Conservation (phyloP, 2,113 vertebrate species). For the Quiscalus mexicanus region DNA sequence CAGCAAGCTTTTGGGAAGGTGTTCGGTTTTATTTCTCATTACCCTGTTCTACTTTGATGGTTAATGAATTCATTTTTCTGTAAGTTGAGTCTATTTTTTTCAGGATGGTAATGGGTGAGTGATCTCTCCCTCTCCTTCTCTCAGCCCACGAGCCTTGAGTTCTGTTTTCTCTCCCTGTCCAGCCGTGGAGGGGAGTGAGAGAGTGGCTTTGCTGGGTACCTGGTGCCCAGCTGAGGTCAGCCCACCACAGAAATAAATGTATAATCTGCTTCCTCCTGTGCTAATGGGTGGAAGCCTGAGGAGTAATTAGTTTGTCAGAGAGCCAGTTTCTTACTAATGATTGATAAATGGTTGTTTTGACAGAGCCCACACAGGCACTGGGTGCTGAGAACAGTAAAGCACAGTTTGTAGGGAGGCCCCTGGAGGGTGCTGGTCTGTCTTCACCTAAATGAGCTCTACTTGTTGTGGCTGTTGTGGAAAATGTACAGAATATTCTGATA, state of each 20-base stretch:
- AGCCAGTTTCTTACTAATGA: slow-evolving; percentile 34
- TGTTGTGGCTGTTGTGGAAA: neutral
- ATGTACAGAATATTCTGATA: neutral
- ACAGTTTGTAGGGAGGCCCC: neutral
- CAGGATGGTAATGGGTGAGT: neutral
- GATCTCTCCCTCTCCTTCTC: neutral
- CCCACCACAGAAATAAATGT: neutral
- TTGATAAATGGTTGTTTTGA: slow-evolving; percentile 26
- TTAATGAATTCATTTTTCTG: neutral
- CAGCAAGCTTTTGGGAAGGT: neutral
- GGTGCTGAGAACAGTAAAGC: neutral
- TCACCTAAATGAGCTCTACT: neutral
- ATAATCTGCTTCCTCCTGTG: slow-evolving; percentile 39
- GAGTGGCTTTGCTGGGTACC: neutral
- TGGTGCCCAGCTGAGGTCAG: neutral
- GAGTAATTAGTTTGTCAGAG: slow-evolving; percentile 31
- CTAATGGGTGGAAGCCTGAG: slow-evolving; percentile 8
- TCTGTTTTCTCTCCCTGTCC: neutral
- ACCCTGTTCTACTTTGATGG: neutral
- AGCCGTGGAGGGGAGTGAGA: neutral
- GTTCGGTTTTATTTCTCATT: neutral
- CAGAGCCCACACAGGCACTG: neutral
- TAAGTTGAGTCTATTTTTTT: neutral
- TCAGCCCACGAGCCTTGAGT: fast-evolving
- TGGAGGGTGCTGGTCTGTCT: neutral